A percentile compares a stretch with the other conserved stretches of the same genome.
Conservation (phyloP, 2,797 vertebrate genomes). For the Eulemur rubriventer region DNA sequence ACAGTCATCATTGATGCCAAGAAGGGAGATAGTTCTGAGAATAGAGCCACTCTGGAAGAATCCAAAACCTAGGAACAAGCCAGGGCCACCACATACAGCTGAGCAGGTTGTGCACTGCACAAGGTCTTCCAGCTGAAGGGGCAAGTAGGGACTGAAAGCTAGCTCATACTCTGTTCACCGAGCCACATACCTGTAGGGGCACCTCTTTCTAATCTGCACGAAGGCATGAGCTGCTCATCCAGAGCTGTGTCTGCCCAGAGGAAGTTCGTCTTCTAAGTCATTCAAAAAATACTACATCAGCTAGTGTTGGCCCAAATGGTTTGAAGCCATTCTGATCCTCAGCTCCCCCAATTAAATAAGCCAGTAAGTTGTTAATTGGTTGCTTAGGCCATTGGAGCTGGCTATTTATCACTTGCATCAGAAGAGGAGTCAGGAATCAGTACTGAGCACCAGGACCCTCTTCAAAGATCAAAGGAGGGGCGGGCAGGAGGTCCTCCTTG, state of each 20-base stretch:
- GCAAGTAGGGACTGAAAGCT: neutral
- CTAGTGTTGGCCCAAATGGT: neutral
- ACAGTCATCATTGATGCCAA: neutral
- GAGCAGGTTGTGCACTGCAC: neutral
- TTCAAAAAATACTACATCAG: neutral
- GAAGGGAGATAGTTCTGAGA: neutral
- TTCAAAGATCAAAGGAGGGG: conserved; percentile 64
- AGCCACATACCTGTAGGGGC: neutral
- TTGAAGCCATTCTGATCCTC: neutral
- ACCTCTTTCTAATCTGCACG: too few relatives aligned
- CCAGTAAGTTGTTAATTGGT: too few relatives aligned
- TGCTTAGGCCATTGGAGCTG: neutral
- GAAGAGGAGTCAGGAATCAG: conserved; percentile 41
- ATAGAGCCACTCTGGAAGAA: neutral
- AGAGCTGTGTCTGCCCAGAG: neutral
- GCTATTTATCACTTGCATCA: neutral
- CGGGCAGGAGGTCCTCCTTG: conserved; percentile 50
- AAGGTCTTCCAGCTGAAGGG: neutral
- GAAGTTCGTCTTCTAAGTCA: neutral
- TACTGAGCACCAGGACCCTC: conserved; percentile 76
- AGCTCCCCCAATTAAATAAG: neutral
- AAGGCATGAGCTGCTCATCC: neutral
- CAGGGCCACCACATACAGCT: neutral
- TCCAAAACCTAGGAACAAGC: neutral
- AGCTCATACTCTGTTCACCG: neutral